Conservation (phyloP, 2,888 invertebrate species). For the Dryomyza anilis region DNA sequence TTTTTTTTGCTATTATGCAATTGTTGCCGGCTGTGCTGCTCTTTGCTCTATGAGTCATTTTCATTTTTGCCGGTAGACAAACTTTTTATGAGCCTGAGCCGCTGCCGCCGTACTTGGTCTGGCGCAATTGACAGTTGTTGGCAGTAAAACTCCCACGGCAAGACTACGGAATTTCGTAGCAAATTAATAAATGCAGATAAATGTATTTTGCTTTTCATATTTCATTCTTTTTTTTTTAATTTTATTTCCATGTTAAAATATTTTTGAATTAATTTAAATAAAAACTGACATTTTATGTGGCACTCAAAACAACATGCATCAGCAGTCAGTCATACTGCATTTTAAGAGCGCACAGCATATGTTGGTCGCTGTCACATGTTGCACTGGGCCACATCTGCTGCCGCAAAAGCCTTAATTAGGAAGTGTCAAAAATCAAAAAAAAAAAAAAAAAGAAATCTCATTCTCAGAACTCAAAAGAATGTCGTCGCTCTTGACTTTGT, state of each 20-base stretch:
- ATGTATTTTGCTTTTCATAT: too few relatives aligned
- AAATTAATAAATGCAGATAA: neutral
- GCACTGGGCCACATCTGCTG: neutral
- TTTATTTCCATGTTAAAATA: too few relatives aligned
- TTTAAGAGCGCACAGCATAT: too few relatives aligned
- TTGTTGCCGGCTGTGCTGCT: neutral
- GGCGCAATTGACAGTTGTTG: neutral
- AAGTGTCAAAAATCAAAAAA: neutral
- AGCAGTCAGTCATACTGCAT: too few relatives aligned
- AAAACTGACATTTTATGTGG: too few relatives aligned
- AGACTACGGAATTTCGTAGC: neutral
- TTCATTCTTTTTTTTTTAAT: too few relatives aligned
- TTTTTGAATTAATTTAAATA: too few relatives aligned
- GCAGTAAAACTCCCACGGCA: neutral
- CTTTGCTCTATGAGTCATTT: neutral
- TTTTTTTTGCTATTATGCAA: neutral
- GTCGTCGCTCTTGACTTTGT: neutral
- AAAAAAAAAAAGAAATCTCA: too few relatives aligned
- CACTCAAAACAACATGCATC: too few relatives aligned
- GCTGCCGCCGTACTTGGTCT: neutral
- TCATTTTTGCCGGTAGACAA: neutral
- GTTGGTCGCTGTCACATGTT: neutral
- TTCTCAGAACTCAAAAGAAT: neutral
- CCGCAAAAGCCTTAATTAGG: neutral
- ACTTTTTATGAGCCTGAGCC: neutral